Conservation (phyloP, 1,140 invertebrate genomes). For the Pantala flavescens region DNA sequence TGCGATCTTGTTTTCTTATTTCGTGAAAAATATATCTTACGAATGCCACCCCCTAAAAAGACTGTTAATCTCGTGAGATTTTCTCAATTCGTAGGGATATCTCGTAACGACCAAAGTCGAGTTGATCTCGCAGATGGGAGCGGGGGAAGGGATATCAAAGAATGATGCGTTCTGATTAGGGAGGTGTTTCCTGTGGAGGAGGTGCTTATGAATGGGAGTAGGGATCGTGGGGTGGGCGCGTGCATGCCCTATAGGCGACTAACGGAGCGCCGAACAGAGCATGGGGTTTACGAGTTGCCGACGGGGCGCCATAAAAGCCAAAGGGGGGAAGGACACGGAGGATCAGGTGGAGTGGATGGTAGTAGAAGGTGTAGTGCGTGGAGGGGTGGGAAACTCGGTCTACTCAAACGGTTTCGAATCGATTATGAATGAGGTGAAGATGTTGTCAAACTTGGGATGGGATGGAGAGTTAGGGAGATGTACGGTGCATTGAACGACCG, state of each 20-base stretch:
- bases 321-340: background rate
- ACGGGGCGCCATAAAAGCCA: background rate
- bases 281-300: background rate
- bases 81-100: no score
- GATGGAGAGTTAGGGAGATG: background rate
- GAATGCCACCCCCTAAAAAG: no score
- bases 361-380: background rate
- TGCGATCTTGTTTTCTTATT: no score
- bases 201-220: background rate
- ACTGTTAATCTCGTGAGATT: no score
- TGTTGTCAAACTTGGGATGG: background rate
- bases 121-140: background rate
- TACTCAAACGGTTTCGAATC: background rate
- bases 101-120: no score
- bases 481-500: background rate
- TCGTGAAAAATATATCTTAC: no score
- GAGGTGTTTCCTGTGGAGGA: background rate
- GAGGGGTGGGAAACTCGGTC: background rate
- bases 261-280: background rate
- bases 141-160: background rate
- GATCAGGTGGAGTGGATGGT: background rate
- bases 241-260: background rate
- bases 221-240: background rate
- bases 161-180: background rate
- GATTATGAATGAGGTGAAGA: conserved; percentile 5